phyloP scores from a whole-genome alignment of 2,797 vertebrate species.

The Tinamus major region DNA sequence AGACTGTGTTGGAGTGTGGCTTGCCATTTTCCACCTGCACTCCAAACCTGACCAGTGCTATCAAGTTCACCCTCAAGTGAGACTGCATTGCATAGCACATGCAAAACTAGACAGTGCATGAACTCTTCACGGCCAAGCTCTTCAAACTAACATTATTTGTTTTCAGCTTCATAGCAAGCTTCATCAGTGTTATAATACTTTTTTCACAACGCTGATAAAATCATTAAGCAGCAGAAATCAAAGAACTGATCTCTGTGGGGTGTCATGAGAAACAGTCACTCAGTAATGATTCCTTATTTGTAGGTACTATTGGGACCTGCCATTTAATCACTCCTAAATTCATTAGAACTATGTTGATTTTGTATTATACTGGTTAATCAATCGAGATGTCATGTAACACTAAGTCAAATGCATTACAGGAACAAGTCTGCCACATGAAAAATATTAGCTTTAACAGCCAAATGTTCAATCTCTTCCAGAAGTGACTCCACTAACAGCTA shows the following conservation, averaged over 20 bases:
- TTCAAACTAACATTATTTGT: not conserved
- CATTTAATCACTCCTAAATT: conserved; percentile 35
- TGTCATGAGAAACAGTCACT: not conserved
- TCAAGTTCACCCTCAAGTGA: not conserved
- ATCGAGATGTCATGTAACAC: not conserved
- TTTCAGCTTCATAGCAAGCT: not conserved
- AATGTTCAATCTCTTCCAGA: not conserved
- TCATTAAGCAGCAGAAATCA: not conserved
- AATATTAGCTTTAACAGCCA: not conserved
- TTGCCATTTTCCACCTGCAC: fast-evolving
- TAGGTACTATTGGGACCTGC: conserved; percentile 18
- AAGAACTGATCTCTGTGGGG: not conserved
- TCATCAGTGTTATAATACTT: not conserved
- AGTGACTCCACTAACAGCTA: not conserved
- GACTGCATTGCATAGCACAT: not conserved
- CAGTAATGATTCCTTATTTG: not conserved
- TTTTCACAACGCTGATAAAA: not conserved
- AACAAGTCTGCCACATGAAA: not conserved
- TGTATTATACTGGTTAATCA: not conserved
- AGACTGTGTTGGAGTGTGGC: fast-evolving
- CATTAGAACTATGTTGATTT: conserved; percentile 4
- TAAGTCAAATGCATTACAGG: not conserved
- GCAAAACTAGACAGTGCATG: not conserved
- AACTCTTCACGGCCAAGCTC: not conserved
- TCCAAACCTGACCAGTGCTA: not conserved